These are phyloP conservation scores for Eulemur macaco DNA, from an alignment of 2,113 vertebrate genomes.

Conservation along the genomic window DNA sequence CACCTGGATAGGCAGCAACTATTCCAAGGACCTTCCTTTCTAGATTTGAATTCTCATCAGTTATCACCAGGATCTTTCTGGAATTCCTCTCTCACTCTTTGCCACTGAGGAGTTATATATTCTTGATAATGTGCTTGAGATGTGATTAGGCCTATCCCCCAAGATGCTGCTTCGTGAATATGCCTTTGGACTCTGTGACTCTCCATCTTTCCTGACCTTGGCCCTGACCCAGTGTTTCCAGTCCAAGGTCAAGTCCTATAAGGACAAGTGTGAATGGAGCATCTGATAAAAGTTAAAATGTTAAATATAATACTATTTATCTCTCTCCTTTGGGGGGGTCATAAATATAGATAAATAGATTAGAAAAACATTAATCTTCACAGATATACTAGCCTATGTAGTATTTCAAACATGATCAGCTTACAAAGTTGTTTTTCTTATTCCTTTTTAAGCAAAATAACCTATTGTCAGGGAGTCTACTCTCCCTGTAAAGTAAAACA, in stretches of 20 bases:
- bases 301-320: neutral
- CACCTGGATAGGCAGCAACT: neutral
- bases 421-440: neutral
- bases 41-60: neutral
- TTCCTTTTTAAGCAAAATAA: constrained; percentile 5
- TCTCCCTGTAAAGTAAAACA: constrained; percentile 49
- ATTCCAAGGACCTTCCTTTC: neutral
- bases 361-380: constrained; percentile 18
- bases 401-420: neutral
- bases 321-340: neutral
- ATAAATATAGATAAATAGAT: neutral
- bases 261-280: neutral
- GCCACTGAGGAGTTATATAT: neutral
- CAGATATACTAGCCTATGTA: neutral
- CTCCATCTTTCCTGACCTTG: neutral
- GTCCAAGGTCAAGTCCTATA: neutral
- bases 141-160: neutral
- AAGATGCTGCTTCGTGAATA: neutral
- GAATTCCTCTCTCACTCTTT: neutral
- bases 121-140: neutral
- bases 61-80: neutral
- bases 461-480: neutral
- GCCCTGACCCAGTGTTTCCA: neutral
- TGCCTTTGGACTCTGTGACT: neutral
- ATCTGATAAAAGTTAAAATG: constrained; percentile 6